These are phyloP conservation scores for Bombus consobrinus DNA, from an alignment of 1,140 invertebrate genomes.

Conservation along the genomic window DNA sequence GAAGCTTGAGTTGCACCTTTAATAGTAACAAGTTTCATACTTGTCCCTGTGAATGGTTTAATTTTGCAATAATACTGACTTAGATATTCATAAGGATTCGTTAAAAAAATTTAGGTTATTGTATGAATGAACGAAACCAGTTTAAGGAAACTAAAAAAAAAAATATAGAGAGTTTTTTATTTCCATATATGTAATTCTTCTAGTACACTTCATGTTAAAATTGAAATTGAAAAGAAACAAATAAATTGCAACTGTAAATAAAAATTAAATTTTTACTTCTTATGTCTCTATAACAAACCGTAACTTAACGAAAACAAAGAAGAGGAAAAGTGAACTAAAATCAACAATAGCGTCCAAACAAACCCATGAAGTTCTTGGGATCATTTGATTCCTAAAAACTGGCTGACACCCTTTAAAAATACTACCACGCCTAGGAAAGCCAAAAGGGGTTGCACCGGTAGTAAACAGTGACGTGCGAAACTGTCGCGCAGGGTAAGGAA, in stretches of 20 bases:
- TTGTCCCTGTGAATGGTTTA: not conserved
- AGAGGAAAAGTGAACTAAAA: not conserved
- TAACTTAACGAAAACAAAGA: not conserved
- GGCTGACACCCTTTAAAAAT: constrained; percentile 26
- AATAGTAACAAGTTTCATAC: not conserved
- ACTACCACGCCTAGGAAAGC: constrained; percentile 40
- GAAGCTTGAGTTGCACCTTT: not conserved
- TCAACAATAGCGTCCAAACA: not conserved
- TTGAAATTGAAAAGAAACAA: not conserved
- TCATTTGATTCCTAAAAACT: constrained; percentile 40
- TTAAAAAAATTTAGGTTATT: not conserved
- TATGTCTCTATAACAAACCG: no score
- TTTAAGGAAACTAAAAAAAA: not conserved
- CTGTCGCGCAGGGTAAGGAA: constrained; percentile 6
- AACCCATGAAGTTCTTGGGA: constrained; percentile 19
- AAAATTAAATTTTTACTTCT: not conserved
- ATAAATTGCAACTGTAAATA: not conserved
- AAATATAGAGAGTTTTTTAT: no score
- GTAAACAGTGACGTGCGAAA: constrained; percentile 70
- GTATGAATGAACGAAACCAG: not conserved
- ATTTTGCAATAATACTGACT: not conserved
- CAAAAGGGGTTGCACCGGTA: constrained; percentile 27
- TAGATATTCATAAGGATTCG: not conserved
- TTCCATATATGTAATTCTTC: no score
- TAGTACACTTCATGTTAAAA: not conserved